Base-by-base conservation (phyloP, 1,140 invertebrate genomes). In the Eubasilissa regina region DNA sequence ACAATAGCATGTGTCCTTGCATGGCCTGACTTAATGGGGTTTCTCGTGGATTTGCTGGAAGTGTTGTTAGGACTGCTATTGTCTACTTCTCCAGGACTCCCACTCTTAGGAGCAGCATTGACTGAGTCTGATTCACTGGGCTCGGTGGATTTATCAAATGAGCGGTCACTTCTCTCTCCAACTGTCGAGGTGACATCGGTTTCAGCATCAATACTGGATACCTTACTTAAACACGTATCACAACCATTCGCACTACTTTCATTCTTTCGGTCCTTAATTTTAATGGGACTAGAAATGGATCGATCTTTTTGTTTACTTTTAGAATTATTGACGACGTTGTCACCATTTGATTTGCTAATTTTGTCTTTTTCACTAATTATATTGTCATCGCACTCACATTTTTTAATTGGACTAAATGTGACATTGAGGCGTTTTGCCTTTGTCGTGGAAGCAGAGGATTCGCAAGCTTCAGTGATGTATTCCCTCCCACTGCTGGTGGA, bases 1-100 rank as follows among this genome's bases (percentile, higher is more conserved):
- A 94, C 92, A 83, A 94, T 94, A 4, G 93, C 92, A 83, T 93
- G 93, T 68, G 93, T 94, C 78, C 91, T 90, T 9, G 93, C 91
- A 82, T 93, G 93, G 0, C 92, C 92, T 4, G 92, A 92, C 84
- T 92, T 92, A 8, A 91, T 86, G 72, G 85, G 82, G 43, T 78
- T 75, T 47, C 76, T 53, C 21, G 60, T 55, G 10, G 81, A 79
- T 62, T 81, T 81, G 17, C 51, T 68, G 25, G 79, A 72, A 10
- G 73, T 75, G 45, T 79, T 75, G 35, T 77, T 77, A 7, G 81
- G 73, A 15, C 75, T 80, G 53, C 44, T 79, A 44, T 82, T 83
- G 12, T 78, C 76, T 55, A 19, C 62, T 15, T 73, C 35, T 17
- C 17, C 51, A 19, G 56, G 58, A 74, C 75, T 76, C 13, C 48